Conservation (phyloP, 1,140 invertebrate species). For the Eufriesea mexicana region DNA sequence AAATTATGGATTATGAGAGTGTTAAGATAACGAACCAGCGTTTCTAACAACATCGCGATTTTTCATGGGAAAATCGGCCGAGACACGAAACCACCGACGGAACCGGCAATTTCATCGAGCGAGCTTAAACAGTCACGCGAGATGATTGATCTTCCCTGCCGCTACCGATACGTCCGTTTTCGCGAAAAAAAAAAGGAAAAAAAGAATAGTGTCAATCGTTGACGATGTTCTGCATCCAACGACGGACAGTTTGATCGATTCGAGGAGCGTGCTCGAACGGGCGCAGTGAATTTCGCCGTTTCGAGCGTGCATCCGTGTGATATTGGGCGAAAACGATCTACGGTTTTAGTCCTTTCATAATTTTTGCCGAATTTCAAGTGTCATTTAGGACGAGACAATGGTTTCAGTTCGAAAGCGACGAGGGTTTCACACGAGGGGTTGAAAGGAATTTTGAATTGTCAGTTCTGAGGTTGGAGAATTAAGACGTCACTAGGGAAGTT, state of each 20-base stretch:
- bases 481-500: too few relatives aligned
- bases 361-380: not conserved
- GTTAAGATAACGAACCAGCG: not conserved
- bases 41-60: not conserved
- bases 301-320: not conserved
- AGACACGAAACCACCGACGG: not conserved
- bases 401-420: not conserved
- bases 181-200: not conserved
- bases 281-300: not conserved
- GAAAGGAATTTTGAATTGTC: not conserved
- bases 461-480: too few relatives aligned
- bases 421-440: not conserved
- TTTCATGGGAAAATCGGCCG: not conserved
- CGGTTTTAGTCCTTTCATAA: not conserved
- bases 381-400: not conserved
- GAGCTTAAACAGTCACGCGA: slow-evolving; percentile 41
- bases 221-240: slow-evolving; percentile 17
- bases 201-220: slow-evolving; percentile 29
- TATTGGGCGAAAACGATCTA: not conserved
- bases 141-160: slow-evolving; percentile 39
- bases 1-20: not conserved
- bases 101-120: slow-evolving; percentile 21
- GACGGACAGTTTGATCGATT: slow-evolving; percentile 50
- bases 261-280: slow-evolving; percentile 9
- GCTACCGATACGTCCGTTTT: slow-evolving; percentile 15